A percentile compares a stretch with the other conserved stretches of the same genome.
Evolutionary conservation across 2,888 invertebrate genomes (phyloP).

Genomic region (Apotomis turbidana): DNA sequence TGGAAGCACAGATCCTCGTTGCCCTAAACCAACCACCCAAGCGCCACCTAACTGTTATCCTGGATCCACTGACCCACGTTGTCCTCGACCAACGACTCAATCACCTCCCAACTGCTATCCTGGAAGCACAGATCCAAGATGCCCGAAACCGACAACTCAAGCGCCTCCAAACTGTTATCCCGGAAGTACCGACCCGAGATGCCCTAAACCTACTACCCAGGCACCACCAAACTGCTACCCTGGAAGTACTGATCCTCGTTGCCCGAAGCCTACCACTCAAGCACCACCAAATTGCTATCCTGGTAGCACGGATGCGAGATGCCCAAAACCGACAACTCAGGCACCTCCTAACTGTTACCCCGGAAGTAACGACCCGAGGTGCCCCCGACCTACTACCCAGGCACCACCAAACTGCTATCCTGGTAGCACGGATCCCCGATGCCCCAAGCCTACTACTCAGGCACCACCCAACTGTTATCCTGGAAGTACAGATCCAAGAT

Average conservation of each 20-base stretch:
- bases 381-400: slow-evolving; percentile 51
- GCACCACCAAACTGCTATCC: slow-evolving; percentile 50
- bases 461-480: slow-evolving; percentile 55
- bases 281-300: slow-evolving; percentile 49
- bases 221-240: slow-evolving; percentile 48
- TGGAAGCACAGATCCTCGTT: slow-evolving; percentile 47
- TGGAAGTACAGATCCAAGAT: slow-evolving; percentile 56
- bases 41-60: slow-evolving; percentile 52
- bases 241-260: slow-evolving; percentile 50
- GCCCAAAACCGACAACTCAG: slow-evolving; percentile 48
- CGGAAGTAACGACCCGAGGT: slow-evolving; percentile 45
- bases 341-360: slow-evolving; percentile 49
- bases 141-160: slow-evolving; percentile 51
- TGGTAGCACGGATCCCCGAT: slow-evolving; percentile 46
- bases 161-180: slow-evolving; percentile 58
- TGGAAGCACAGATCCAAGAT: slow-evolving; percentile 58
- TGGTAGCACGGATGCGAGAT: slow-evolving; percentile 47
- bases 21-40: slow-evolving; percentile 50
- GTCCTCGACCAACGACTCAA: slow-evolving; percentile 46
- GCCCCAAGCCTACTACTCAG: slow-evolving; percentile 47
- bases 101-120: slow-evolving; percentile 56
- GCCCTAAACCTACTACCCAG: slow-evolving; percentile 48
- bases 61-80: slow-evolving; percentile 52
- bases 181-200: slow-evolving; percentile 54
- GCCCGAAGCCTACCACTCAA: slow-evolving; percentile 49